Conservation (phyloP, 1,140 invertebrate species). For the Temnothorax curvispinosus region DNA sequence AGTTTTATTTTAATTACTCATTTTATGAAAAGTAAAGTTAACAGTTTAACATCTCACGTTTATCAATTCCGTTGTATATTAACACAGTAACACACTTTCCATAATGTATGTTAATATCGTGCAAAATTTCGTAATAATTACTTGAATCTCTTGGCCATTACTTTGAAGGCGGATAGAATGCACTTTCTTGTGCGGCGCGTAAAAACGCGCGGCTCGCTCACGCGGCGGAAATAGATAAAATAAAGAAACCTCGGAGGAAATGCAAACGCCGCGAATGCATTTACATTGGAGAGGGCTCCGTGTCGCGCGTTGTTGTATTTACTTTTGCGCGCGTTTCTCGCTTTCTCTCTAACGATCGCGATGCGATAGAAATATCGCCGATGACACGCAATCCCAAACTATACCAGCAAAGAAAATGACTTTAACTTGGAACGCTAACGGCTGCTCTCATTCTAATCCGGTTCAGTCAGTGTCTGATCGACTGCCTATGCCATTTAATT, state of each 20-base stretch:
- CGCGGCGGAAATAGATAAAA: constrained; percentile 14
- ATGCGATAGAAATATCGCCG: constrained; percentile 41
- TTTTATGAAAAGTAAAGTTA: background rate
- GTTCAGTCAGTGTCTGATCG: background rate
- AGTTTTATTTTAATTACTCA: background rate
- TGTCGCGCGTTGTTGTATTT: constrained; percentile 50
- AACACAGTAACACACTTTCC: background rate
- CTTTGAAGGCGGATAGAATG: background rate
- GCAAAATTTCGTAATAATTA: constrained; percentile 36
- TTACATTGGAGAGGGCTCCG: constrained; percentile 53
- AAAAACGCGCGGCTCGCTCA: background rate
- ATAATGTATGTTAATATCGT: background rate
- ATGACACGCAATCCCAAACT: background rate
- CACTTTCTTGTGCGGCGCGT: constrained; percentile 14
- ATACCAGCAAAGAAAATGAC: background rate
- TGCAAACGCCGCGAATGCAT: constrained; percentile 27
- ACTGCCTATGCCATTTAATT: constrained; percentile 4
- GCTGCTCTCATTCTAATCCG: background rate
- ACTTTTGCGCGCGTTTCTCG: constrained; percentile 55
- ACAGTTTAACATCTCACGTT: background rate
- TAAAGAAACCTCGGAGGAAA: constrained; percentile 57
- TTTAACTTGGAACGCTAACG: background rate
- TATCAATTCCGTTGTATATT: background rate
- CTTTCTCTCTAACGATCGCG: constrained; percentile 61
- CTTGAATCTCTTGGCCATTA: background rate